phyloP scores from a whole-genome alignment of 2,797 vertebrate species.

The Benthosema pterotum region DNA sequence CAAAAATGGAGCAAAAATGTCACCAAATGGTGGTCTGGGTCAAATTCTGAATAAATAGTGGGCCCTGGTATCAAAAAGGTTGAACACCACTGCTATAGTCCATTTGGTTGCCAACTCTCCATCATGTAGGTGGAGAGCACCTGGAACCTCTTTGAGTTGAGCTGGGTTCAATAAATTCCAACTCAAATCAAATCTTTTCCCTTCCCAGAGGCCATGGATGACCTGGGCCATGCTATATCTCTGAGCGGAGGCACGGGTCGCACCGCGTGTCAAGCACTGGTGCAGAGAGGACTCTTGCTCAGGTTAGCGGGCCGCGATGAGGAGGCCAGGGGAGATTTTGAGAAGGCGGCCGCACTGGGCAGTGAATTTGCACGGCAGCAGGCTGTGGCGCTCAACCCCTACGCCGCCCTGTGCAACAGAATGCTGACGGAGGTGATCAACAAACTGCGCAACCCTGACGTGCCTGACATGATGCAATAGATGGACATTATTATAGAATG shows the following conservation, averaged over 20 bases:
- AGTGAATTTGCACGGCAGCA: conserved; percentile 90
- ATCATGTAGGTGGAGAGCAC: too few species aligned
- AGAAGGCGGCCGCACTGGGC: conserved; percentile 84
- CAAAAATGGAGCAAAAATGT: too few species aligned
- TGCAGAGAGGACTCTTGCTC: conserved; percentile 89
- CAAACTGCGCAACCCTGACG: conserved; percentile 79
- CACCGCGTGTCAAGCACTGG: conserved; percentile 87
- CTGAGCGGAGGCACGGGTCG: conserved; percentile 81
- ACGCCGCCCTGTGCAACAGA: conserved; percentile 94
- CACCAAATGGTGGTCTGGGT: too few species aligned
- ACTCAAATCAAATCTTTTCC: neutral
- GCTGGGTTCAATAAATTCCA: too few species aligned
- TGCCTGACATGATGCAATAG: conserved; percentile 47
- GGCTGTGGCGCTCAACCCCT: conserved; percentile 89
- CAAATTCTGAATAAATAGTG: too few species aligned
- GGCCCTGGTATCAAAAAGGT: too few species aligned
- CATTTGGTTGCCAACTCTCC: too few species aligned
- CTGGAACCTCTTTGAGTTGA: too few species aligned
- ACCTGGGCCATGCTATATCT: conserved; percentile 84
- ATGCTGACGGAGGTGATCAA: conserved; percentile 90
- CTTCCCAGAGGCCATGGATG: conserved; percentile 84
- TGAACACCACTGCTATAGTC: too few species aligned
- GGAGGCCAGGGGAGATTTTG: conserved; percentile 84
- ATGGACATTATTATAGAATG: too few species aligned
- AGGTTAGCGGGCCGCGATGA: conserved; percentile 78